Evolutionary conservation across 2,888 invertebrate species (phyloP).

Genomic region (Drosophila conformis): DNA sequence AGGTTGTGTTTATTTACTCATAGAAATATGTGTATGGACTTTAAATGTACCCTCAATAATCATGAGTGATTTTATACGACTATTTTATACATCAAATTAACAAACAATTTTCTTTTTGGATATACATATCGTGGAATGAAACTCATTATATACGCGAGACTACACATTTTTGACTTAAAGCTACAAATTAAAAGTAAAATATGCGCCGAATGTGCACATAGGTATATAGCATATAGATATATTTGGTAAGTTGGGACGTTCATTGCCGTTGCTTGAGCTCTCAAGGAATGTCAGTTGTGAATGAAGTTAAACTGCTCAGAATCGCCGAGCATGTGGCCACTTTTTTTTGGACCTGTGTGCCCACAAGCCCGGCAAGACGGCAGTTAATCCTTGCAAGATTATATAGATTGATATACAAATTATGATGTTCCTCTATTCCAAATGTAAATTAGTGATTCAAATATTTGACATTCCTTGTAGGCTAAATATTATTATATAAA

Average conservation of each 20-base stretch:
- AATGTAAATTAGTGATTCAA: slow-evolving; percentile 16
- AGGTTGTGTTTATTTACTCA: slow-evolving; percentile 35
- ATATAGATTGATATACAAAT: slow-evolving; percentile 12
- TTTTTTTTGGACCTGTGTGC: slow-evolving; percentile 72
- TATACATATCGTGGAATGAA: slow-evolving; percentile 31
- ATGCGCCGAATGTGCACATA: slow-evolving; percentile 57
- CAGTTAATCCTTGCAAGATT: slow-evolving; percentile 42
- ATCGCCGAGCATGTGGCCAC: slow-evolving; percentile 57
- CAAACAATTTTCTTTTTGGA: slow-evolving; percentile 29
- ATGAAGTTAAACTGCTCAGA: slow-evolving; percentile 46
- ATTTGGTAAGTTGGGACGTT: slow-evolving; percentile 74
- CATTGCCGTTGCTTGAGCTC: slow-evolving; percentile 39
- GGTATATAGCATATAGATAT: slow-evolving; percentile 60
- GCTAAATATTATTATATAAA: slow-evolving; percentile 56
- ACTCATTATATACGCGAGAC: slow-evolving; percentile 28
- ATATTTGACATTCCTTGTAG: slow-evolving; percentile 38
- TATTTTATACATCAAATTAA: slow-evolving; percentile 58
- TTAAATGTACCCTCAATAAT: slow-evolving; percentile 47
- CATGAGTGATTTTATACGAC: slow-evolving; percentile 43
- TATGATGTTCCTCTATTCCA: slow-evolving; percentile 7
- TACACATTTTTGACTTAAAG: slow-evolving; percentile 59
- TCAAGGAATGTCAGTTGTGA: slow-evolving; percentile 50
- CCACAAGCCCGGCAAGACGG: slow-evolving; percentile 71
- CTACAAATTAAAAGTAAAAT: slow-evolving; percentile 60
- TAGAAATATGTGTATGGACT: slow-evolving; percentile 23